Conservation (phyloP, 2,113 vertebrate genomes). For the Rana temporaria region DNA sequence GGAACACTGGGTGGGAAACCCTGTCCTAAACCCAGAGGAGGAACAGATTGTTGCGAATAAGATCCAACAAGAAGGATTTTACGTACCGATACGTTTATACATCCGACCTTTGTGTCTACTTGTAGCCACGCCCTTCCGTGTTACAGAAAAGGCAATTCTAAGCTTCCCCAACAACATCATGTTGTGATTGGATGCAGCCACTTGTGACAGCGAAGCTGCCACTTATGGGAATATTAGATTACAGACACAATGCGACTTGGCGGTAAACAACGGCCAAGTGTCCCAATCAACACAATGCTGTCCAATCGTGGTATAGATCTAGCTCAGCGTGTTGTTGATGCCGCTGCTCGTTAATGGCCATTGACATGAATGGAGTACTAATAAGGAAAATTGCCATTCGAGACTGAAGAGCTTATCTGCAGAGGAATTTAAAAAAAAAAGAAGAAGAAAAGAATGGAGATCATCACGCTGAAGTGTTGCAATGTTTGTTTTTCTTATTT, state of each 20-base stretch:
- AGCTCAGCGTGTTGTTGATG: not conserved
- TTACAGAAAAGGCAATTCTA: no score
- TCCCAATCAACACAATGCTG: conserved; percentile 14
- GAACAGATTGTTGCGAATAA: no score
- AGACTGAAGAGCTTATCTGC: not conserved
- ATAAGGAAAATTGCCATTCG: conserved; percentile 35
- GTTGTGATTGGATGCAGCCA: no score
- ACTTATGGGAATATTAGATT: conserved; percentile 18
- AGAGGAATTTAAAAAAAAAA: no score
- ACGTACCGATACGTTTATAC: no score
- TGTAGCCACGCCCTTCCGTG: no score
- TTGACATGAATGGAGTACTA: conserved; percentile 35
- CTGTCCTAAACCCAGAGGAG: no score
- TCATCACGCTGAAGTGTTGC: not conserved
- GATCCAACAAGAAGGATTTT: no score
- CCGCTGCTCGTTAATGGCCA: conserved; percentile 17
- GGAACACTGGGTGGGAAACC: no score
- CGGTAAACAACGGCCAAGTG: not conserved
- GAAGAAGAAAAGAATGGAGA: conserved; percentile 17
- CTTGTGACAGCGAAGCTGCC: not conserved
- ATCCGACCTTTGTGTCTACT: no score
- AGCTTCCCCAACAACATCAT: no score
- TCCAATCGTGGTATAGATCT: not conserved
- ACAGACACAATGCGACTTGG: not conserved
- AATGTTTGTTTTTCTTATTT: not conserved